Evolutionary conservation across 2,888 invertebrate species (phyloP).

Genomic region (Apamea anceps): DNA sequence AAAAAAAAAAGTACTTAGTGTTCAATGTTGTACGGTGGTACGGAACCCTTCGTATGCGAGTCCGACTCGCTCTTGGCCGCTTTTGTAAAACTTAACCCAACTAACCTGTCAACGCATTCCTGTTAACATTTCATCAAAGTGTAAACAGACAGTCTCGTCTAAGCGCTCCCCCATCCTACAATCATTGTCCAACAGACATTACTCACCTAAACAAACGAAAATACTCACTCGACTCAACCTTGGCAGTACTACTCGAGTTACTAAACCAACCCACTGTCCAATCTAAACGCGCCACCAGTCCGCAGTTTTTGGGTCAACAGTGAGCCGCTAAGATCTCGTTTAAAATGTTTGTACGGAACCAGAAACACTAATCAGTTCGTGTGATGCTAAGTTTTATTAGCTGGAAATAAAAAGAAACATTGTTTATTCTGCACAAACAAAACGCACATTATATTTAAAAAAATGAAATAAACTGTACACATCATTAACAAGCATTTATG

Average conservation of each 20-base stretch:
- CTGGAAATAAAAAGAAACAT: too few species aligned
- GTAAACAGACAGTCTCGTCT: background rate
- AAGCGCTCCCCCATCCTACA: background rate
- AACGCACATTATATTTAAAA: too few species aligned
- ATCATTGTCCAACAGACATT: background rate
- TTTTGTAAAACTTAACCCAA: too few species aligned
- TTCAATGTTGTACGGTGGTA: too few species aligned
- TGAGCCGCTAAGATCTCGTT: constrained; percentile 55
- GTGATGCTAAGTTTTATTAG: constrained; percentile 13
- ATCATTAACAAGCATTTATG: too few species aligned
- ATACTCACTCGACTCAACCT: constrained; percentile 8
- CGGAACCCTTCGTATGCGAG: too few species aligned
- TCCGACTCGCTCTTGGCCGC: too few species aligned
- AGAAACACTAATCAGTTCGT: constrained; percentile 55
- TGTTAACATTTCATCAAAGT: background rate
- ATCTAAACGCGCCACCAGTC: constrained; percentile 49
- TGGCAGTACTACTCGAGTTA: constrained; percentile 26
- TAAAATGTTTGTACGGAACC: constrained; percentile 61
- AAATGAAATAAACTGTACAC: too few species aligned
- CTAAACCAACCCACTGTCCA: constrained; percentile 30
- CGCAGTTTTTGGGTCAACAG: constrained; percentile 71
- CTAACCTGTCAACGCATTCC: too few species aligned
- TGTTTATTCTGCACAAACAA: too few species aligned
- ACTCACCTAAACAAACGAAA: constrained; percentile 6
- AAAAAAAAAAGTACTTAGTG: too few species aligned